Percentiles rank a stretch among this genome's conserved stretches.
Evolutionary conservation across 92 coral and sea anemone species (phyloP).

Genomic region (Palythoa grandiflora): DNA sequence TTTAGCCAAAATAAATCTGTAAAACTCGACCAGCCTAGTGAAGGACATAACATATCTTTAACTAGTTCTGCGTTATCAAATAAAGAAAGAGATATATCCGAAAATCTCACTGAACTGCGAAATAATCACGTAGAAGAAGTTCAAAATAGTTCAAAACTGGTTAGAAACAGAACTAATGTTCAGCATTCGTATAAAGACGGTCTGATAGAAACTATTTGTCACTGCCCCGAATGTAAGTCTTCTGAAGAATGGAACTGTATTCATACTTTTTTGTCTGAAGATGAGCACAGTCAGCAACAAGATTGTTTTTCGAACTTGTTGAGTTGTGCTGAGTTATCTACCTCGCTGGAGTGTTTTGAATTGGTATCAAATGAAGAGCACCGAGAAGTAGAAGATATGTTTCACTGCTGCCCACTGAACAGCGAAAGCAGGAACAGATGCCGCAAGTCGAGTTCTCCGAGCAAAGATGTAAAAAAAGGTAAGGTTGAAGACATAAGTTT

Average conservation of each 20-base stretch:
- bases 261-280: slow-evolving; percentile 1
- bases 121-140: neutral
- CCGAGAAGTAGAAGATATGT: slow-evolving; percentile 28
- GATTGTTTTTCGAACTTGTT: slow-evolving; percentile 9
- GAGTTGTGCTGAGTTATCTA: slow-evolving; percentile 54
- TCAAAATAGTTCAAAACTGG: neutral
- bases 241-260: slow-evolving; percentile 2
- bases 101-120: neutral
- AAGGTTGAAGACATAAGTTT: neutral
- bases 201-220: neutral
- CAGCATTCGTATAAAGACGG: neutral
- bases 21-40: neutral
- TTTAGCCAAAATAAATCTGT: neutral
- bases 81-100: neutral
- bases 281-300: neutral
- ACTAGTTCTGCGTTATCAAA: slow-evolving; percentile 3
- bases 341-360: slow-evolving; percentile 85
- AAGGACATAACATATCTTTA: neutral
- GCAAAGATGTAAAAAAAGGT: slow-evolving; percentile 63
- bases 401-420: slow-evolving; percentile 60
- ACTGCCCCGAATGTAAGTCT: neutral
- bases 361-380: slow-evolving; percentile 46
- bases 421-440: slow-evolving; percentile 34
- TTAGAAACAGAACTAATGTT: neutral
- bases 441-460: slow-evolving; percentile 64